phyloP scores from a whole-genome alignment of 2,888 invertebrate species.

The Tridacna crocea region DNA sequence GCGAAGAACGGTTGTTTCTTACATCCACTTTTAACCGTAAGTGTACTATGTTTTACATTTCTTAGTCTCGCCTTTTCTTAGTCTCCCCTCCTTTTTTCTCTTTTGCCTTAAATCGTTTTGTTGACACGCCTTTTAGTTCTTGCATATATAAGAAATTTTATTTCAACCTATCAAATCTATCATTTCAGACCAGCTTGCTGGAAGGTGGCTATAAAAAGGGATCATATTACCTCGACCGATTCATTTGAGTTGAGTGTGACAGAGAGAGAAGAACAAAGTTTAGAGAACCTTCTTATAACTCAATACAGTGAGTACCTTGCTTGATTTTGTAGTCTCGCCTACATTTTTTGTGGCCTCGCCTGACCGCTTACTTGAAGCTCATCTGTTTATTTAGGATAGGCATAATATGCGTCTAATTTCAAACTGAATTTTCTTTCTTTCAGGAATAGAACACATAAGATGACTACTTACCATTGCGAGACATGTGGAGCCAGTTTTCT shows the following conservation, averaged over 20 bases:
- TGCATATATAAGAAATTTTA: too few species aligned
- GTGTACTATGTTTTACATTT: background rate
- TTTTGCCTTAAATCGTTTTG: background rate
- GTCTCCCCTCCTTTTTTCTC: slow-evolving; percentile 1
- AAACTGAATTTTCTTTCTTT: slow-evolving; percentile 25
- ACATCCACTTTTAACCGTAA: too few species aligned
- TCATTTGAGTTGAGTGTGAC: background rate
- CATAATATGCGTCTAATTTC: background rate
- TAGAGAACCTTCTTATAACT: too few species aligned
- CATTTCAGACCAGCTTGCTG: background rate
- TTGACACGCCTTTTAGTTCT: background rate
- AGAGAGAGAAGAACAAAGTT: too few species aligned
- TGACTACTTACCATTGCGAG: slow-evolving; percentile 35
- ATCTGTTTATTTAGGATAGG: background rate
- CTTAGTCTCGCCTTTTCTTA: slow-evolving; percentile 15
- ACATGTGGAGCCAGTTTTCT: slow-evolving; percentile 32
- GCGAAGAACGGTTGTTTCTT: background rate
- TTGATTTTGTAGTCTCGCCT: slow-evolving; percentile 6
- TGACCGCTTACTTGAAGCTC: background rate
- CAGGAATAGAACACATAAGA: slow-evolving; percentile 19
- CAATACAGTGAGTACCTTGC: background rate
- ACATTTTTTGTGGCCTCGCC: slow-evolving; percentile 14
- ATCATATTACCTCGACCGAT: background rate
- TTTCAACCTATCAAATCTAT: too few species aligned
- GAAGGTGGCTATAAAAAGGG: background rate